Base-by-base conservation (phyloP, 1,140 invertebrate species). In the Lasaia peninsularis region DNA sequence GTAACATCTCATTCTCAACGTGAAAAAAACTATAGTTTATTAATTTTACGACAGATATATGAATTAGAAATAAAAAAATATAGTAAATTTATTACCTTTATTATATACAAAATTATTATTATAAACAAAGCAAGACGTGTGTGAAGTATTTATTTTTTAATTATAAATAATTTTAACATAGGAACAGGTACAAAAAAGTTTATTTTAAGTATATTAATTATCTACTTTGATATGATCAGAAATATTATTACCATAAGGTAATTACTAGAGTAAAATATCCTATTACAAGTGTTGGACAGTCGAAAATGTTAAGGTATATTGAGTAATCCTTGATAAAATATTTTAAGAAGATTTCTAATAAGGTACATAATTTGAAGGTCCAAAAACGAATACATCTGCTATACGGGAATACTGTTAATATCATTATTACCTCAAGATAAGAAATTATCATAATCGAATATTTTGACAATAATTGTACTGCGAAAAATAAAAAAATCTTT, bases 291-390 rank as follows among this genome's bases (percentile, higher is more conserved):
- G 16, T 18, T 40, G n/a, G 37, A 40, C 37, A 40, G 37, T 40
- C 37, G 37, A 40, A 40, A 40, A 40, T 40, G 37, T 14, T 40
- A 50, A 18, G 28, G 49, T 35, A 55, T 55, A 44, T 48, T 44
- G 35, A 56, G 35, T 31, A 40, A 40, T 24, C 16, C 16, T 10
- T 24, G 24, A 18, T 35, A 14, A 35, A 31, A 56, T 14, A 55
- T 16, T 40, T 44, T 40, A 24, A 40, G 37, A 20, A 11, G 18
- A 24, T 18, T 10, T 33, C 31, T 31, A 11, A 35, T 35, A 35
- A 6, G 8, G 6, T 9, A 33, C 10, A 37, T 37, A 37, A 37
- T 37, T 37, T 37, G 7, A n/a, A 7, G 14, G 5, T 37, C 5
- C 34, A 6, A 12, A 5, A 14, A 11, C 33, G n/a, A n/a, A 34